A percentile compares a stretch with the other conserved stretches of the same genome.
These are phyloP conservation scores for Muraenolepis orangiensis DNA, from an alignment of 2,797 vertebrate species.

Conservation along the genomic window DNA sequence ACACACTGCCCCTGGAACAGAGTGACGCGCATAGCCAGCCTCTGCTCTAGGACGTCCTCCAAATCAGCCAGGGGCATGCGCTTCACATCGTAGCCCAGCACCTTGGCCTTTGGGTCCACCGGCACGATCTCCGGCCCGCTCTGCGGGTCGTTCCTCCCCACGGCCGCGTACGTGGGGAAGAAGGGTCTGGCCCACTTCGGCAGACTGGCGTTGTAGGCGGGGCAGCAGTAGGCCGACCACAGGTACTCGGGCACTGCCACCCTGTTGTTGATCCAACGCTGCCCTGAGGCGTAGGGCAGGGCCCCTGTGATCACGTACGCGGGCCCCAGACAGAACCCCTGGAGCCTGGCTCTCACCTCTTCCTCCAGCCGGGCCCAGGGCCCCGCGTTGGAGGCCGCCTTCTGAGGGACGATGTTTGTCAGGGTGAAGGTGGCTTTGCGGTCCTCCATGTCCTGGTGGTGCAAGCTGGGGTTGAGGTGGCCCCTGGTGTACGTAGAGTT, in stretches of 20 bases:
- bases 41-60: slow-evolving; percentile 48
- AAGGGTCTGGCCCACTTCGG: not conserved
- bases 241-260: slow-evolving; percentile 68
- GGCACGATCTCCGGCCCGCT: slow-evolving; percentile 62
- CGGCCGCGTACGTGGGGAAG: slow-evolving; percentile 62
- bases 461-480: slow-evolving; percentile 66
- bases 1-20: slow-evolving; percentile 54
- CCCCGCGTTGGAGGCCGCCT: slow-evolving; percentile 50
- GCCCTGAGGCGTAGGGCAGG: slow-evolving; percentile 41
- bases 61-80: slow-evolving; percentile 49
- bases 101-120: slow-evolving; percentile 12
- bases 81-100: slow-evolving; percentile 59
- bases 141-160: slow-evolving; percentile 58
- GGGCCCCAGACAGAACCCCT: slow-evolving; percentile 30
- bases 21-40: slow-evolving; percentile 41
- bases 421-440: slow-evolving; percentile 65
- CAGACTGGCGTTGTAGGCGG: slow-evolving; percentile 35
- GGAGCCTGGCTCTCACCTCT: slow-evolving; percentile 11
- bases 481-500: slow-evolving; percentile 60
- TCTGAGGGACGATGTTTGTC: slow-evolving; percentile 66
- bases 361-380: slow-evolving; percentile 51
- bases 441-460: slow-evolving; percentile 42
- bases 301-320: slow-evolving; percentile 62
- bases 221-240: slow-evolving; percentile 72
- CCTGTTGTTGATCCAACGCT: slow-evolving; percentile 44